Conservation (phyloP, 2,113 vertebrate species). For the Nematolebias whitei region DNA sequence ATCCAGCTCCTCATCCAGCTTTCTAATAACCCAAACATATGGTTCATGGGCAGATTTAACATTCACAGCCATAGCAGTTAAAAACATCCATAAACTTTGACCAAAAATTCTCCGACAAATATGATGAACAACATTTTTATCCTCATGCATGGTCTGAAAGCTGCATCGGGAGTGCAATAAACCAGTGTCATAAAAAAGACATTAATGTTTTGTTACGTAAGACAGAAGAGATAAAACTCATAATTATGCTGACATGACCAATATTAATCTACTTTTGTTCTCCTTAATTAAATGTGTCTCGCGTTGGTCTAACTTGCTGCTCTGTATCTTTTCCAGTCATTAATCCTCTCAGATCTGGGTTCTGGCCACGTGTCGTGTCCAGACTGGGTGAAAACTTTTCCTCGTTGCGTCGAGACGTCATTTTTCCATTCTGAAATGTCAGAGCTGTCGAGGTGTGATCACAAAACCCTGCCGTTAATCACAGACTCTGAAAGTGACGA, state of each 20-base stretch:
- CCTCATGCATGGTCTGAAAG: too few species aligned
- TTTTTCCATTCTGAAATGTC: background rate
- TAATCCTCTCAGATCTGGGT: conserved; percentile 24
- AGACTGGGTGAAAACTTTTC: background rate
- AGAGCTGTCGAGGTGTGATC: background rate
- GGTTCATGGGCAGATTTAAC: too few species aligned
- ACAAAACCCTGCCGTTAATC: background rate
- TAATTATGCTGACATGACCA: background rate
- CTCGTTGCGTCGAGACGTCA: conserved; percentile 16
- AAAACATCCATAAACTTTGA: too few species aligned
- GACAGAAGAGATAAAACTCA: too few species aligned
- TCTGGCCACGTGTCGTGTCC: background rate
- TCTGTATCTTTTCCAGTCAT: background rate
- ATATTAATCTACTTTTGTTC: background rate
- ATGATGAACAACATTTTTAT: too few species aligned
- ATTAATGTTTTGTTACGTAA: too few species aligned
- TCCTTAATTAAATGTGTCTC: conserved; percentile 2
- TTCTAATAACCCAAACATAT: too few species aligned
- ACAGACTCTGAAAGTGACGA: background rate
- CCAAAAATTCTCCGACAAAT: too few species aligned
- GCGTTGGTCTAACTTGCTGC: background rate
- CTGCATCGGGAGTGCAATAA: too few species aligned
- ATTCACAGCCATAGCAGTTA: too few species aligned
- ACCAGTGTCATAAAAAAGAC: too few species aligned
- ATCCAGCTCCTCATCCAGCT: too few species aligned